These are phyloP conservation scores for Montipora cactus DNA, from an alignment of 64 coral and sea anemone species.

Conservation along the genomic window DNA sequence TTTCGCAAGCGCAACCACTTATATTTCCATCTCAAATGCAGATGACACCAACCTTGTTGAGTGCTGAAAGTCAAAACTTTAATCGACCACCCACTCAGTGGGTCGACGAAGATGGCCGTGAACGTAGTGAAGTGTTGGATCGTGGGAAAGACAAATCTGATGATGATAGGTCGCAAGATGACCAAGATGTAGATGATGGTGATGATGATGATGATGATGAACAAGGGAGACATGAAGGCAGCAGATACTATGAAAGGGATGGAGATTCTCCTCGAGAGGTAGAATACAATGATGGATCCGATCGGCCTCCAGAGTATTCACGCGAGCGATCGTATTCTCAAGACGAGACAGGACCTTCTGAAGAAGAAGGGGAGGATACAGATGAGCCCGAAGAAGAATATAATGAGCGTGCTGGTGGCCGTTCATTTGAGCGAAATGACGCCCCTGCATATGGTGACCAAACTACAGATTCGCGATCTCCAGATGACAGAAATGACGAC, in stretches of 20 bases:
- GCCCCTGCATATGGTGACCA: background rate
- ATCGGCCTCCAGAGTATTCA: background rate
- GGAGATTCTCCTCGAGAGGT: conserved; percentile 8
- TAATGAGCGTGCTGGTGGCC: background rate
- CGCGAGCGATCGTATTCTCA: background rate
- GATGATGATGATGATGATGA: conserved; percentile 44
- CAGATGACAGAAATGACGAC: conserved; percentile 28
- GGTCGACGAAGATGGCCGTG: conserved; percentile 67
- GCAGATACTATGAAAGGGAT: conserved; percentile 26
- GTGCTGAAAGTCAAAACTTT: background rate
- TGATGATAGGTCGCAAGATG: conserved; percentile 30
- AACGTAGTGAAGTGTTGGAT: conserved; percentile 80
- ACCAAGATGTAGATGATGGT: conserved; percentile 18
- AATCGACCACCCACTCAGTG: conserved; percentile 25
- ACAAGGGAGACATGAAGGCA: conserved; percentile 8
- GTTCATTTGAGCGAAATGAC: background rate
- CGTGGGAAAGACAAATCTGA: conserved; percentile 27
- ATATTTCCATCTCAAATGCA: conserved; percentile 20
- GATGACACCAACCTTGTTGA: background rate
- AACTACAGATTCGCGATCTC: background rate
- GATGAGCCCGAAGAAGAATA: conserved; percentile 7
- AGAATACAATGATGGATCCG: conserved; percentile 2
- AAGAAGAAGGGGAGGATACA: background rate
- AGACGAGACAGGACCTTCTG: conserved; percentile 6
- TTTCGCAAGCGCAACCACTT: background rate